Evolutionary conservation across 2,888 invertebrate species (phyloP).

Genomic region (Pristionchus japonicus): DNA sequence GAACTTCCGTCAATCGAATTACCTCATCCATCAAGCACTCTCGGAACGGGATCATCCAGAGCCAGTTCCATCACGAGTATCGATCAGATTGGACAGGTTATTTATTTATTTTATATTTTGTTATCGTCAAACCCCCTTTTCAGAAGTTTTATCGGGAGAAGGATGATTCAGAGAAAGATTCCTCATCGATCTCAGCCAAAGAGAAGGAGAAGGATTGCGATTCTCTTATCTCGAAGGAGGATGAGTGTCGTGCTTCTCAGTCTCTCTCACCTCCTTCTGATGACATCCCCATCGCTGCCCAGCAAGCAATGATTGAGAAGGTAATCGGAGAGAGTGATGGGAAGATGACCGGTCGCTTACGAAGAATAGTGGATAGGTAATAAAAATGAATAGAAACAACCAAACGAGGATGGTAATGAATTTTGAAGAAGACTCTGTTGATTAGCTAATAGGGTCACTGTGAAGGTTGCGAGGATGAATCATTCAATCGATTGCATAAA

Average conservation of each 20-base stretch:
- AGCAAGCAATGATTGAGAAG: constrained; percentile 67
- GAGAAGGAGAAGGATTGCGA: constrained; percentile 28
- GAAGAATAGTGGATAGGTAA: too few species aligned
- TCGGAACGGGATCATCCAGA: constrained; percentile 53
- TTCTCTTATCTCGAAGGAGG: neutral
- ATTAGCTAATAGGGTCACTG: too few species aligned
- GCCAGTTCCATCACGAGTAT: constrained; percentile 61
- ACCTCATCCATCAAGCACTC: constrained; percentile 39
- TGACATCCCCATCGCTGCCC: constrained; percentile 45
- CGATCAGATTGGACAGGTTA: constrained; percentile 52
- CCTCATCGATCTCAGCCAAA: neutral
- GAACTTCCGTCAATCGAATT: constrained; percentile 44
- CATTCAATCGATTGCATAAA: too few species aligned
- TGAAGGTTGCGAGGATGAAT: too few species aligned
- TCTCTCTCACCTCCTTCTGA: constrained; percentile 19
- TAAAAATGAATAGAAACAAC: too few species aligned
- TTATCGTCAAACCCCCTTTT: too few species aligned
- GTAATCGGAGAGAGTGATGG: too few species aligned
- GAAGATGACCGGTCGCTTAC: too few species aligned
- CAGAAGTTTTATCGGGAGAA: constrained; percentile 19
- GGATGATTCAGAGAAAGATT: constrained; percentile 19
- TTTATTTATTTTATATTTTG: neutral
- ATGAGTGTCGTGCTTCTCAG: neutral
- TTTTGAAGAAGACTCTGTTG: too few species aligned
- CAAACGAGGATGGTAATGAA: too few species aligned